A percentile compares a stretch with the other conserved stretches of the same genome.
Conservation (phyloP, 2,888 invertebrate genomes). For the Luffia ferchaultella region DNA sequence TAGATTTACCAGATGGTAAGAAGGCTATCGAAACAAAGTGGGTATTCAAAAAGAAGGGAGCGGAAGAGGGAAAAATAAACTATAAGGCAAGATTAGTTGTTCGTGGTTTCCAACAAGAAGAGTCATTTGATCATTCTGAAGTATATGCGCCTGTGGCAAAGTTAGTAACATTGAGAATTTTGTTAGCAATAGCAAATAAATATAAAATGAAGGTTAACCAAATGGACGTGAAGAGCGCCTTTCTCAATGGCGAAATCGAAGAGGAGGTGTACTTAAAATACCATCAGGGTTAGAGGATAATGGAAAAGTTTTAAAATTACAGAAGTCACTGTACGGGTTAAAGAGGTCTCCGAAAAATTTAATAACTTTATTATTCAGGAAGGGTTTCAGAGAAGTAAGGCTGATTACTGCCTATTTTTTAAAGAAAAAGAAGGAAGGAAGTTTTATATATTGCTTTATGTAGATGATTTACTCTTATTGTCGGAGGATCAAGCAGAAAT, state of each 20-base stretch:
- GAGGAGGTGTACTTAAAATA: slow-evolving; percentile 14
- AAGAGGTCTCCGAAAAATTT: slow-evolving; percentile 8
- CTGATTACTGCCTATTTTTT: slow-evolving; percentile 13
- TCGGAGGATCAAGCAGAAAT: background rate
- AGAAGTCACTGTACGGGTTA: background rate
- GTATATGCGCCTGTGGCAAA: slow-evolving; percentile 1
- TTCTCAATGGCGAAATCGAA: slow-evolving; percentile 18
- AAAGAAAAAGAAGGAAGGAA: too few species aligned
- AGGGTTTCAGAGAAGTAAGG: slow-evolving; percentile 11
- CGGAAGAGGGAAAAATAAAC: slow-evolving; percentile 3
- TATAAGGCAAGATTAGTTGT: slow-evolving; percentile 14
- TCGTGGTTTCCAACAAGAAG: slow-evolving; percentile 7
- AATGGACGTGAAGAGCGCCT: slow-evolving; percentile 15
- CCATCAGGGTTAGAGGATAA: slow-evolving; percentile 10
- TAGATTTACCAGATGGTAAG: slow-evolving; percentile 5
- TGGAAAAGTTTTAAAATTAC: slow-evolving; percentile 5
- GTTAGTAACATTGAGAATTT: slow-evolving; percentile 10
- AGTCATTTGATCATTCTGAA: slow-evolving; percentile 7
- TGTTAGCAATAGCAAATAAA: slow-evolving; percentile 10
- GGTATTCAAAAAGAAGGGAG: slow-evolving; percentile 12
- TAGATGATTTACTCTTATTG: slow-evolving; percentile 15
- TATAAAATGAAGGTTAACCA: slow-evolving; percentile 6
- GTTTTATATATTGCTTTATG: slow-evolving; percentile 11
- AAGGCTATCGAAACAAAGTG: slow-evolving; percentile 14
- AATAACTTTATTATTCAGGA: slow-evolving; percentile 9